Percentiles rank a stretch among this genome's conserved stretches.
phyloP scores from a whole-genome alignment of 1,140 invertebrate genomes.

The Drosophila tropicalis region DNA sequence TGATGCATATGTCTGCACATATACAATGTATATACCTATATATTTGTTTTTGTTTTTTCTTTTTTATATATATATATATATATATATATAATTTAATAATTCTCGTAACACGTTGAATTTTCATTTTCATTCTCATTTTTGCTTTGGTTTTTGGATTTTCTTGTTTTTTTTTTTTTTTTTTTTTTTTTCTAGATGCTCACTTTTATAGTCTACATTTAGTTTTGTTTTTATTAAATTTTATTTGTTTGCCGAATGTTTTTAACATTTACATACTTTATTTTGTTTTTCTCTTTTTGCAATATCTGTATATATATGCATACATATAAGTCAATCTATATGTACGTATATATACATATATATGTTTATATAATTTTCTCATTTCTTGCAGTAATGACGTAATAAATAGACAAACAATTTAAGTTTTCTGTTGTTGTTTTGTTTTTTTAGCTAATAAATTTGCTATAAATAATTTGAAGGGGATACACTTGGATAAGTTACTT shows the following conservation, averaged over 20 bases:
- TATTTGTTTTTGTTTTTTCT: slow-evolving; percentile 22
- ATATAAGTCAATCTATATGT: not conserved
- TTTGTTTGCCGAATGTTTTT: slow-evolving; percentile 18
- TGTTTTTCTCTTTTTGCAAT: not conserved
- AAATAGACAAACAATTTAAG: slow-evolving; percentile 51
- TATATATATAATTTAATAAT: slow-evolving; percentile 18
- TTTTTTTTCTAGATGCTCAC: slow-evolving; percentile 9
- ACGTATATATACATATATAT: slow-evolving; percentile 6
- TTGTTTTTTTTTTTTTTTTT: slow-evolving; percentile 10
- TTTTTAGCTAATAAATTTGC: slow-evolving; percentile 45
- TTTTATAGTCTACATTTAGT: slow-evolving; percentile 23
- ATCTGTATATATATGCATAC: slow-evolving; percentile 2
- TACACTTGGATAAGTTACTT: not conserved
- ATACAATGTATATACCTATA: slow-evolving; percentile 3
- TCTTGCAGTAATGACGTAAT: slow-evolving; percentile 33
- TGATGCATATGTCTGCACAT: slow-evolving; percentile 3
- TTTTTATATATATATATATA: slow-evolving; percentile 8
- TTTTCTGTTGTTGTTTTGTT: slow-evolving; percentile 34
- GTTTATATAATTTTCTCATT: not conserved
- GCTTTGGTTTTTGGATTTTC: slow-evolving; percentile 4
- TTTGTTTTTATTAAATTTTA: slow-evolving; percentile 19
- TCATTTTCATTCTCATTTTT: slow-evolving; percentile 4
- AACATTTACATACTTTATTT: slow-evolving; percentile 10
- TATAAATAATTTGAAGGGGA: slow-evolving; percentile 28
- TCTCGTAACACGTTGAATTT: slow-evolving; percentile 22